Base-by-base conservation (phyloP, 2,888 invertebrate species). In the Cephus spinipes region DNA sequence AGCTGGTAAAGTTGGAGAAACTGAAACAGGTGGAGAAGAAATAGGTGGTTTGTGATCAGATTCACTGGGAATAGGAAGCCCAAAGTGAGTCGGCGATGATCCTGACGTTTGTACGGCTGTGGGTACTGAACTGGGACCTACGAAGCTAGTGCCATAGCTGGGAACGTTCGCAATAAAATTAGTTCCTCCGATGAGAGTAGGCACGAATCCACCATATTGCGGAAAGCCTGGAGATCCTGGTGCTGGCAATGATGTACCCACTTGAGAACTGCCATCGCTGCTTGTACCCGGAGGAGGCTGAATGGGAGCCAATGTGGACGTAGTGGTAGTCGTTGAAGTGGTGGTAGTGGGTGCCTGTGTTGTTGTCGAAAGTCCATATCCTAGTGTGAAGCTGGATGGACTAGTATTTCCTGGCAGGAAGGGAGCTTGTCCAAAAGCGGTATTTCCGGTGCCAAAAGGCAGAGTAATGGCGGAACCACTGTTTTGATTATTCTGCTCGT, bases 51-150 rank as follows among this genome's bases (percentile, higher is more conserved):
- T 87, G 32, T 84, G 85, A 23, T 76, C 69, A 12, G 79, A 79
- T 30, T 80, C 75, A 12, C 81, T 83, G 0, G 90, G 89, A 77
- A 91, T 86, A 0, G 91, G 90, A 34, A 91, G 80, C 0, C 84
- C 88, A 31, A 91, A 90, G 35, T 91, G 89, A 1, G 90, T 91
- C 0, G 90, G 90, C 4, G 88, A 82, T 34, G 86, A 81, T 12
- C 83, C 86, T 1, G 82, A 74, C 0, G 87, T 71, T 68, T 85
- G 85, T 4, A 81, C 78, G 9, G 87, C 82, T 76, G 80, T 83
- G 11, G 82, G 34, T 40, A 75, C 71, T 31, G 71, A 76, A 74
- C 32, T 34, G 32, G 80, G 68, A 73, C 76, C 32, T 12, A 71
- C 32, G 31, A 71, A 71, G 31, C 75, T 71, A 0, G 84, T 78